Evolutionary conservation across 2,797 vertebrate species (phyloP).

Genomic region (Streptopelia turtur): DNA sequence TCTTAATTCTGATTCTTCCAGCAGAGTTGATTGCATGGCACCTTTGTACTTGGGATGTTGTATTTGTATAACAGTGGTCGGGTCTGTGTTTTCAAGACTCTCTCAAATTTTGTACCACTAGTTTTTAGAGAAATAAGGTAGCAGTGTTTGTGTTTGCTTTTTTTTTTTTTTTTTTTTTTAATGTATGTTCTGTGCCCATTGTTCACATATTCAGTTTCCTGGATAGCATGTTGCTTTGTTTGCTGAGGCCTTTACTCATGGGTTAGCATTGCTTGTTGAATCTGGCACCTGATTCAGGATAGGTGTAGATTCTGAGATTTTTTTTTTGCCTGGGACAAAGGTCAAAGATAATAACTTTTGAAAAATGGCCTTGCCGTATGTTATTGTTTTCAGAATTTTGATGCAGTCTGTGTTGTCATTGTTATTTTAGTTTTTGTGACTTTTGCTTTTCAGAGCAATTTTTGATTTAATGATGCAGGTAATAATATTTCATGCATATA

Average conservation of each 20-base stretch:
- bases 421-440: neutral
- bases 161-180: neutral
- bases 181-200: accelerated
- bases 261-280: neutral
- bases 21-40: neutral
- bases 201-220: neutral
- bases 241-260: neutral
- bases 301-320: neutral
- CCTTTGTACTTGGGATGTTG: neutral
- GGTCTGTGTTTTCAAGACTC: neutral
- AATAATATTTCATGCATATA: neutral
- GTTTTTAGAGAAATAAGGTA: neutral
- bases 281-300: neutral
- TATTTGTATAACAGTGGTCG: neutral
- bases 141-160: too few species aligned
- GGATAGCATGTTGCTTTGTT: neutral
- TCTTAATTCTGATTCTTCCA: neutral
- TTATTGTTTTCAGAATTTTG: neutral
- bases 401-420: neutral
- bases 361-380: neutral
- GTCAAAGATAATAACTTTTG: neutral
- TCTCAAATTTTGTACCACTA: neutral
- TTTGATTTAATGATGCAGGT: neutral
- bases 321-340: neutral
- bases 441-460: neutral